Percentiles rank a stretch among this genome's conserved stretches.
Evolutionary conservation across 2,888 invertebrate genomes (phyloP).

Genomic region (Andrena bicolor): DNA sequence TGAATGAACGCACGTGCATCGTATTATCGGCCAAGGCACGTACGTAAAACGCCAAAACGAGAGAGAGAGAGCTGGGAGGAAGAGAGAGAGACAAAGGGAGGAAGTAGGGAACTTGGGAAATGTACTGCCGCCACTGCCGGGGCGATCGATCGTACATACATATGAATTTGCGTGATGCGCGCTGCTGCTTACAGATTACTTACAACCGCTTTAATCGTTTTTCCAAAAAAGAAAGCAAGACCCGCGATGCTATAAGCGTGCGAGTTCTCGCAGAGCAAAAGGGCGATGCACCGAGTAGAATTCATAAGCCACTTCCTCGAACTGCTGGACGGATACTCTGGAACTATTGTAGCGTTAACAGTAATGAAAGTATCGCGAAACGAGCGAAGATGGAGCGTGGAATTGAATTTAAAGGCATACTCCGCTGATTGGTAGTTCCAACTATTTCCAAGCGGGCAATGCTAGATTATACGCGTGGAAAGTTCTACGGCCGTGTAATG

Average conservation of each 20-base stretch:
- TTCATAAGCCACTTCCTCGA: slow-evolving; percentile 21
- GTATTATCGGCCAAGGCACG: slow-evolving; percentile 50
- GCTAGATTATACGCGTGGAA: slow-evolving; percentile 25
- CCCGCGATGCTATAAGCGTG: neutral
- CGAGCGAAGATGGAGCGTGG: slow-evolving; percentile 4
- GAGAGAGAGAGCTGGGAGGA: slow-evolving; percentile 21
- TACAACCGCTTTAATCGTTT: neutral
- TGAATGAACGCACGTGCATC: slow-evolving; percentile 57
- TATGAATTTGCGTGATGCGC: neutral
- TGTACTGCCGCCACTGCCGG: slow-evolving; percentile 5
- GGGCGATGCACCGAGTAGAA: neutral
- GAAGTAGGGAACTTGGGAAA: slow-evolving; percentile 33
- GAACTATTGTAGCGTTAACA: slow-evolving; percentile 3
- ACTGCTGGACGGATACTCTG: neutral
- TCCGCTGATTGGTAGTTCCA: slow-evolving; percentile 29
- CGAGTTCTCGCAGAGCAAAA: neutral
- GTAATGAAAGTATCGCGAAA: slow-evolving; percentile 19
- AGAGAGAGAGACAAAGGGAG: slow-evolving; percentile 29
- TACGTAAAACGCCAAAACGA: slow-evolving; percentile 39
- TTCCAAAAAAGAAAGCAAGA: neutral
- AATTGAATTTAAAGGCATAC: neutral
- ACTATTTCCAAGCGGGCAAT: slow-evolving; percentile 31
- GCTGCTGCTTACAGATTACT: neutral
- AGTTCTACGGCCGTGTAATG: slow-evolving; percentile 18
- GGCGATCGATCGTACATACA: slow-evolving; percentile 5